Base-by-base conservation (phyloP, 2,113 vertebrate species). In the Acrocephalus kingi region DNA sequence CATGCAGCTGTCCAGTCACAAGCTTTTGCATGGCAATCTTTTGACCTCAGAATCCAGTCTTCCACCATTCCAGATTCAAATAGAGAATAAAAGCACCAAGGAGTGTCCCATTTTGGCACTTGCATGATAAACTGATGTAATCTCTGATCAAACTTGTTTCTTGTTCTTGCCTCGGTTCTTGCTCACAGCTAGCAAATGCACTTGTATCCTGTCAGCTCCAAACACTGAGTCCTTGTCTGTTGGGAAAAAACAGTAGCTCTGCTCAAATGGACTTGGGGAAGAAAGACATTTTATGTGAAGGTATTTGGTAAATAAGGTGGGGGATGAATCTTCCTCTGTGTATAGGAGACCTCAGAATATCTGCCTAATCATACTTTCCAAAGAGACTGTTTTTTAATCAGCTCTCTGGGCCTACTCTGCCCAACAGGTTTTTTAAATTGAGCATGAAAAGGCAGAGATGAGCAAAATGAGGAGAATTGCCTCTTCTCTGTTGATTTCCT, bases 401-500 rank as follows among this genome's bases (percentile, higher is more conserved):
- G 56, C 22, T 61, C 16, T 76, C 46, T 45, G 66, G 83, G 85
- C 76, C 55, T 68, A 41, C 61, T 94, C 56, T 94, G 66, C 92
- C 88, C 79, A 39, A 54, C 56, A 49, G 56, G 16, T 56, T 80
- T 89, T 94, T 91, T 30, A 75, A 81, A 83, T 64, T 15, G 28
- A 66, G 61, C 68, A 37, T 55, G 66, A 88, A 95, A 95, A 85
- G 77, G 58, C 84, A 96, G 58, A 90, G 93, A 78, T 77, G 73
- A 93, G 54, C 73, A 82, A 92, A 90, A 35, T 6, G 37, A 87
- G 58, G 68, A 91, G 86, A 91, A 78, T 13, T 64, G 76, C 79
- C 79, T 96, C 90, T 83, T 82, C 67, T 63, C 68, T 88, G 66
- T 71, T 68, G 83, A 61, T 89, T 96, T 93, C 68, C 45, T 90